Conservation (phyloP, 2,888 invertebrate genomes). For the Priocnemis perturbator region DNA sequence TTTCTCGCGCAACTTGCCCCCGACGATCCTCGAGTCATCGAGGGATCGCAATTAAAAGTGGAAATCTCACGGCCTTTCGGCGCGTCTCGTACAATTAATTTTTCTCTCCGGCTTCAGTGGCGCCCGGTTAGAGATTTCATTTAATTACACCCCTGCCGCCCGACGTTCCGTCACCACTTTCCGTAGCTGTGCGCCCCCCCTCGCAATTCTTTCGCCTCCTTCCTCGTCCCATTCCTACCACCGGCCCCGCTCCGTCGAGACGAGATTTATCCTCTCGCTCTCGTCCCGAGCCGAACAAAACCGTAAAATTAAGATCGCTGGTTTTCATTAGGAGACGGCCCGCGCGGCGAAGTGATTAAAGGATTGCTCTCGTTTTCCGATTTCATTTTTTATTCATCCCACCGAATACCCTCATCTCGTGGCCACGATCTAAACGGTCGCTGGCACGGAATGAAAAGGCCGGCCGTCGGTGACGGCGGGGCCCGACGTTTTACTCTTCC, state of each 20-base stretch:
- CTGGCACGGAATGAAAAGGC: background rate
- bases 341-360: conserved; percentile 42
- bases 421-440: background rate
- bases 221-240: conserved; percentile 17
- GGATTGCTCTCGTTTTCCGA: conserved; percentile 39
- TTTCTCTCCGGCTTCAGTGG: conserved; percentile 43
- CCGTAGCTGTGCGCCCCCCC: background rate
- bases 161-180: background rate
- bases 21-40: conserved; percentile 27
- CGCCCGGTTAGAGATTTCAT: conserved; percentile 55
- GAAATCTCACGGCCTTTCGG: conserved; percentile 49
- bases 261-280: conserved; percentile 25
- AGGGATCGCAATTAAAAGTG: conserved; percentile 53
- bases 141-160: conserved; percentile 49
- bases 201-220: conserved; percentile 19
- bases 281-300: conserved; percentile 33
- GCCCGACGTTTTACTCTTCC: too few species aligned
- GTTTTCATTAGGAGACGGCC: conserved; percentile 46
- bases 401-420: background rate
- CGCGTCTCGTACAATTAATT: conserved; percentile 54
- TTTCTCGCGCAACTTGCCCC: conserved; percentile 25
- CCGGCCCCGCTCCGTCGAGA: conserved; percentile 22
- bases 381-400: conserved; percentile 52
- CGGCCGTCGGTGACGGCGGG: too few species aligned
- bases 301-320: conserved; percentile 50